Evolutionary conservation across 2,797 vertebrate species (phyloP).

Genomic region (Hapalemur alaotrensis): DNA sequence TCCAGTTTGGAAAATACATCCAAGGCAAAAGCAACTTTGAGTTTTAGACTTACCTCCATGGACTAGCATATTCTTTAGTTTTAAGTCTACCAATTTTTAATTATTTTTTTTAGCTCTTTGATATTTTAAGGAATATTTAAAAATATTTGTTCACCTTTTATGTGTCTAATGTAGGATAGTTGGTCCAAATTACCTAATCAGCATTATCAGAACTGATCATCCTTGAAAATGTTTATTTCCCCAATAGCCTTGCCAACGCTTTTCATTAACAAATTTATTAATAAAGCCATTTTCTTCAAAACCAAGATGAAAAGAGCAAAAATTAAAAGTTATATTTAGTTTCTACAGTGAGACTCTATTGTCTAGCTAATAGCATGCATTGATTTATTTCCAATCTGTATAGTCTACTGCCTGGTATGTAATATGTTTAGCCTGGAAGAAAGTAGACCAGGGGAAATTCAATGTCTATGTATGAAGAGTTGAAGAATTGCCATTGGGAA

Average conservation of each 20-base stretch:
- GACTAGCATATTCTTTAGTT: not conserved
- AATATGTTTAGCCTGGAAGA: not conserved
- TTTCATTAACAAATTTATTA: constrained; percentile 20
- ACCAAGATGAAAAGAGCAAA: not conserved
- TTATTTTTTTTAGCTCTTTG: not conserved
- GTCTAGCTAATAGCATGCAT: not conserved
- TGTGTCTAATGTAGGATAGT: not conserved
- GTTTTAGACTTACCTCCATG: not conserved
- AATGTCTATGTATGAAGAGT: not conserved
- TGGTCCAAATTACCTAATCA: not conserved
- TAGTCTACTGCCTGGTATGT: not conserved
- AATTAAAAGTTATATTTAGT: not conserved
- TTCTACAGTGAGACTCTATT: not conserved
- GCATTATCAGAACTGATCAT: not conserved
- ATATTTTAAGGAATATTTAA: not conserved
- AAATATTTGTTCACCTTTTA: not conserved
- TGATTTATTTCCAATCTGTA: not conserved
- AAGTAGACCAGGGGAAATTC: not conserved
- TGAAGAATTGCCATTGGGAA: not conserved
- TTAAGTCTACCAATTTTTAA: not conserved
- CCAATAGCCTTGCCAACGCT: not conserved
- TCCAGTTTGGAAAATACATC: not conserved
- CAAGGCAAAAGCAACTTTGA: not conserved
- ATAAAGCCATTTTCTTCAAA: constrained; percentile 19
- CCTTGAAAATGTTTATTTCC: not conserved